Evolutionary conservation across 2,113 vertebrate genomes (phyloP).

Genomic region (Ageneiosus marmoratus): DNA sequence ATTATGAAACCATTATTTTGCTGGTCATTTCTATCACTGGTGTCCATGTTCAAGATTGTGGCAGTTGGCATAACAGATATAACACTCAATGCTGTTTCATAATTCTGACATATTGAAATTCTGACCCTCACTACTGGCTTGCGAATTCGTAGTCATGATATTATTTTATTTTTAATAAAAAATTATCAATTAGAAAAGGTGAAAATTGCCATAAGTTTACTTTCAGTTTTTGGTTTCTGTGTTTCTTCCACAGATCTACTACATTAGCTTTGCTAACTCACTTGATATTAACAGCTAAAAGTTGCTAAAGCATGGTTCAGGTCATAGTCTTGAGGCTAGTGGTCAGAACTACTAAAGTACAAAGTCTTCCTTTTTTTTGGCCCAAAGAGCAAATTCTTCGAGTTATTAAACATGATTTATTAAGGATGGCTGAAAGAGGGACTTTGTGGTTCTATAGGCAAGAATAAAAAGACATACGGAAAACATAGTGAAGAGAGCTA

Average conservation of each 20-base stretch:
- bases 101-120: background rate
- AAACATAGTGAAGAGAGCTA: constrained; percentile 25
- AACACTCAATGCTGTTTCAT: too few relatives aligned
- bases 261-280: background rate
- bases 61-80: background rate
- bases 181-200: too few relatives aligned
- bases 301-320: background rate
- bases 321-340: constrained; percentile 2
- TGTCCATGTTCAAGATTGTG: background rate
- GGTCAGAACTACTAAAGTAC: constrained; percentile 26
- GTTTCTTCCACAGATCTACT: background rate
- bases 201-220: background rate
- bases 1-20: background rate
- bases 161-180: too few relatives aligned
- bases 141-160: background rate
- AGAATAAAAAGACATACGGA: background rate
- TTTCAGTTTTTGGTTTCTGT: background rate
- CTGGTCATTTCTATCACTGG: background rate
- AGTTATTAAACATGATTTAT: constrained; percentile 38
- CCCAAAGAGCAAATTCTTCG: background rate
- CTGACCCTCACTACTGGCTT: background rate
- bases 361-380: background rate
- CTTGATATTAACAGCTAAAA: constrained; percentile 3
- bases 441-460: background rate
- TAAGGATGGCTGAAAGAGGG: background rate